Evolutionary conservation across 2,888 invertebrate species (phyloP), one percentile per base, ranked within the genome.

Genomic region (Eutolmus rufibarbis): DNA sequence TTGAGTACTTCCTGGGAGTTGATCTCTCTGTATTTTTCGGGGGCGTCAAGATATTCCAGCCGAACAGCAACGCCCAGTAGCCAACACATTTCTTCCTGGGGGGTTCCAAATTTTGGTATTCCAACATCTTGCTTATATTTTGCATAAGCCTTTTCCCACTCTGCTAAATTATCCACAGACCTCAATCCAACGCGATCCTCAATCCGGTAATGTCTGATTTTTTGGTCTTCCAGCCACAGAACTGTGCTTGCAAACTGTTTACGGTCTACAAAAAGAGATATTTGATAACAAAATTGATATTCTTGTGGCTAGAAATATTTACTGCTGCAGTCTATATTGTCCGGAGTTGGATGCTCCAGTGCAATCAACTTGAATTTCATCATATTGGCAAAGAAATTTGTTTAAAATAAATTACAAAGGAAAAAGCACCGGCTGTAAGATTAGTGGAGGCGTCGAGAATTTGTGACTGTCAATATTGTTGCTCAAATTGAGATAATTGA

Each of bases 201-300:
- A 87, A 97, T 96, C 91, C 96, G 96, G 90, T 97, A 97, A 89
- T 96, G 95, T 14, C 98, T 95, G 89, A 99, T 97, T 93, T 97
- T 97, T 92, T 98, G 97, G 91, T 98, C 97, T 93, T 99, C 99
- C 86, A 99, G 91, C 99, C 98, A 99, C 1, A 96, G 93, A 31
- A 98, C 94, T 34, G 97, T 94, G 90, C 95, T 96, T 82, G 97
- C 95, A 91, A 97, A 96, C 90, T 96, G 95, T 89, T 94, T 95
- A 89, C 95, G 95, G 93, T 98, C 98, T 98, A 92, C 3, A 93
- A 93, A 74, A 19, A 16, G 3, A 14, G 46, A 28, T 37, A 16
- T 46, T 51, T 46, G 1, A 28, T 23, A 28, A 23, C 8, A 12
- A 43, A n/a, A 28, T 46, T 4, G 7, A 19, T 57, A 7, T 46